Evolutionary conservation across 2,888 invertebrate genomes (phyloP).

Genomic region (Rhagonycha fulva): DNA sequence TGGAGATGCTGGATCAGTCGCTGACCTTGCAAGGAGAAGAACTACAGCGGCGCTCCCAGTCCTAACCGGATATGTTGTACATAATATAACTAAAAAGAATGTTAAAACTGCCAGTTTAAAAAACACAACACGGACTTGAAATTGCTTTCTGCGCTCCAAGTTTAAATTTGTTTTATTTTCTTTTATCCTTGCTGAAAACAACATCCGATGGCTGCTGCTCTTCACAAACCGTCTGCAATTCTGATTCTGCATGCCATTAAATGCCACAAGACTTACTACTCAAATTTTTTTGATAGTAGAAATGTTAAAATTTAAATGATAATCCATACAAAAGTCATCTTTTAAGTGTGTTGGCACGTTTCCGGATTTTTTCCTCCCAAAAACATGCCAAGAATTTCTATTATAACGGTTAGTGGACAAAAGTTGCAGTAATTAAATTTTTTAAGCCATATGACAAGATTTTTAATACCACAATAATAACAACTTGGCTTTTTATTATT

Average conservation of each 20-base stretch:
- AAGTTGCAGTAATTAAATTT: not conserved
- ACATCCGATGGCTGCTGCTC: not conserved
- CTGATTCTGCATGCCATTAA: not conserved
- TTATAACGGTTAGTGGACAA: not conserved
- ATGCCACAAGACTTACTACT: not conserved
- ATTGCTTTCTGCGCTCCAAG: slow-evolving; percentile 27
- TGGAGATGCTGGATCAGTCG: slow-evolving; percentile 53
- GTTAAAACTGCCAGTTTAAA: slow-evolving; percentile 21
- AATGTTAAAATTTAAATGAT: not conserved
- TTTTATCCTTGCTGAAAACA: slow-evolving; percentile 13
- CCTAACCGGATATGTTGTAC: slow-evolving; percentile 49
- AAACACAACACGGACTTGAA: slow-evolving; percentile 25
- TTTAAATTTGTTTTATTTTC: slow-evolving; percentile 11
- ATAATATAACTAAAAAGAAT: slow-evolving; percentile 30
- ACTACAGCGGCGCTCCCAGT: slow-evolving; percentile 36
- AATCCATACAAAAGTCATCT: not conserved
- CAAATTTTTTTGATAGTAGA: not conserved
- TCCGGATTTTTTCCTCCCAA: not conserved
- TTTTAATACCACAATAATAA: slow-evolving; percentile 3
- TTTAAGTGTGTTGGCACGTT: not conserved
- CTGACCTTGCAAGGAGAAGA: slow-evolving; percentile 56
- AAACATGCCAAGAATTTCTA: not conserved
- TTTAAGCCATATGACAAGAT: not conserved
- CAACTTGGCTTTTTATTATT: slow-evolving; percentile 22
- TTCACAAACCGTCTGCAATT: not conserved